Evolutionary conservation across 2,888 invertebrate genomes (phyloP), one percentile per base, ranked within the genome.

Genomic region (Erebia palarica): DNA sequence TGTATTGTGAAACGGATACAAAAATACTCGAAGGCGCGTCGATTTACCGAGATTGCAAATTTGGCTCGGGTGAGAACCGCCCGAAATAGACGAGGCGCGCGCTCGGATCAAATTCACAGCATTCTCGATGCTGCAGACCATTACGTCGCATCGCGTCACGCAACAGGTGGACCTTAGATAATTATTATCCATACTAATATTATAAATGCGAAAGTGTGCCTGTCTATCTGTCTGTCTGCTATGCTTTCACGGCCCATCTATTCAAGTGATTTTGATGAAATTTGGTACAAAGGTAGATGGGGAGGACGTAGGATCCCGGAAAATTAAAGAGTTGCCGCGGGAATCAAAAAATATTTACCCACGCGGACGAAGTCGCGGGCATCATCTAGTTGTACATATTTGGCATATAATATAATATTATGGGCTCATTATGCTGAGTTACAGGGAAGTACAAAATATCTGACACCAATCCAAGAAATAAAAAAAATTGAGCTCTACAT

Each of bases 21-120:
- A 90, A 92, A 92, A 92, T 92, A 92, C 84, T 80, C 84, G 82
- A 83, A 85, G 86, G 85, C 89, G 87, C 86, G 88, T 90, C 88
- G 87, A 89, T 88, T 91, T 90, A 88, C 89, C 88, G 88, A 87
- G 87, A 88, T 92, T 86, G 92, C 92, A 91, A 92, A 92, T 92
- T 93, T 92, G 92, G 93, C 92, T 84, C 91, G 91, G 81, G 83
- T 84, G 89, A 82, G 87, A 78, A 86, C 79, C 81, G 84, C 86
- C 85, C 79, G 86, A 92, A 92, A 92, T 92, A 92, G 91, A 75
- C 80, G 82, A 85, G 83, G 83, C 84, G 85, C 82, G 83, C 85
- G 80, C 81, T 75, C 89, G 91, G 88, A 93, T 93, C 93, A 83
- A 84, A 92, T 92, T 93, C 89, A 89, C 92, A 79, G 87, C 90